Base-by-base conservation (phyloP, 2,797 vertebrate genomes). In the Rhinatrema bivittatum region DNA sequence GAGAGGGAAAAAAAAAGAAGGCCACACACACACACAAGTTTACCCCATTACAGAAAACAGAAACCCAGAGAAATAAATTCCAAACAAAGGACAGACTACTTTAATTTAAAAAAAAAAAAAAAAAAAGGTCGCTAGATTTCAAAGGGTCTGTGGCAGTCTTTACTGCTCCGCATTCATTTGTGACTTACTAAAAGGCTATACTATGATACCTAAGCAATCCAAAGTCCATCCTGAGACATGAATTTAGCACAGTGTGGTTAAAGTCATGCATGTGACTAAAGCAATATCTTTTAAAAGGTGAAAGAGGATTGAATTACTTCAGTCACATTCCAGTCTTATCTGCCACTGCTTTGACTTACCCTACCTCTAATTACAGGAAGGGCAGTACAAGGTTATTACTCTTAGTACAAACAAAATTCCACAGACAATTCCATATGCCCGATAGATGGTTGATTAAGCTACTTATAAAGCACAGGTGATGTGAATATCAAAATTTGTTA, bases 91-190 rank as follows among this genome's bases (percentile, higher is more conserved):
- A 81, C 53, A 72, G 69, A 73, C 67, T 48, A 30, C 36, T 48
- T 47, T 49, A 65, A n/a, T n/a, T n/a, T n/a, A n/a, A n/a, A n/a
- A n/a, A n/a, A n/a, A n/a, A n/a, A n/a, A n/a, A n/a, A n/a, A n/a
- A n/a, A n/a, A n/a, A n/a, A n/a, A n/a, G n/a, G n/a, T n/a, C n/a
- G n/a, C n/a, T n/a, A n/a, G n/a, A n/a, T n/a, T n/a, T n/a, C n/a
- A 70, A 38, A 65, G 55, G 50, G 54, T 68, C 68, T 52, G 43
- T 66, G 62, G 69, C 78, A 86, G 76, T 71, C 80, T 81, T 80
- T 32, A 31, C 68, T 58, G 65, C 50, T 72, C 63, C 62, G 70
- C 46, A 62, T 80, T 84, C 65, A 72, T 55, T 69, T 78, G 59
- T 54, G 61, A 83, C 71, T 74, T 53, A 21, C 52, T 66, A 53